Evolutionary conservation across 1,140 invertebrate species (phyloP).

Genomic region (Euglossa dilemma): DNA sequence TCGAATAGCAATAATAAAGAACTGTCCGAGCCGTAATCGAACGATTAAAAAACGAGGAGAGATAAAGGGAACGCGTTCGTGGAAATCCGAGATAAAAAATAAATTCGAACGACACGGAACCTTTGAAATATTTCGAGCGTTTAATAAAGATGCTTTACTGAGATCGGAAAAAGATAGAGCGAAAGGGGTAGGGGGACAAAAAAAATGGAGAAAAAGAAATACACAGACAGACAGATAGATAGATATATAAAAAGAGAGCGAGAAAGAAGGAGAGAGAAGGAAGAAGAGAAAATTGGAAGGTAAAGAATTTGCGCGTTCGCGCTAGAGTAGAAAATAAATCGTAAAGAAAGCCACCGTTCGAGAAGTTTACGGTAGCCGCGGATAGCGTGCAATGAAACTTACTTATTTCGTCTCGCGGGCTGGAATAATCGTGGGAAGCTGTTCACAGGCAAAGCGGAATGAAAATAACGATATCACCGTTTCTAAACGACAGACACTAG

Average conservation of each 20-base stretch:
- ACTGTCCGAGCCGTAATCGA: background rate
- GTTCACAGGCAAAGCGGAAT: background rate
- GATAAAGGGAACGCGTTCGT: background rate
- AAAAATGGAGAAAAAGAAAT: no score
- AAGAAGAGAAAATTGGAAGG: background rate
- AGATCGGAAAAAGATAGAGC: no score
- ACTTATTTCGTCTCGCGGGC: background rate
- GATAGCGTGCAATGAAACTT: background rate
- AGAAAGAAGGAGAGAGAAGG: background rate
- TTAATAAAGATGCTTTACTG: background rate
- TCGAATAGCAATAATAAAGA: background rate
- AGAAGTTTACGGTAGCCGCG: background rate
- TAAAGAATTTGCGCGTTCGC: conserved; percentile 1
- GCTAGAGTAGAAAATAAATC: conserved; percentile 47
- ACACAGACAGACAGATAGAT: no score
- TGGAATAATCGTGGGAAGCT: background rate
- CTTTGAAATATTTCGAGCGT: background rate
- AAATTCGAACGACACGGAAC: background rate
- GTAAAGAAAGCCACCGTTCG: conserved; percentile 15
- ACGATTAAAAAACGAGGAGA: background rate
- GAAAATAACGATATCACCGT: conserved; percentile 34
- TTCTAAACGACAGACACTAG: background rate
- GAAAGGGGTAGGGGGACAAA: background rate
- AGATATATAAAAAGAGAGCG: background rate
- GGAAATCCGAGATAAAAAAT: background rate